Percentiles rank a stretch among this genome's conserved stretches.
Evolutionary conservation across 2,797 vertebrate species (phyloP).

Genomic region (Austrolebias charrua): DNA sequence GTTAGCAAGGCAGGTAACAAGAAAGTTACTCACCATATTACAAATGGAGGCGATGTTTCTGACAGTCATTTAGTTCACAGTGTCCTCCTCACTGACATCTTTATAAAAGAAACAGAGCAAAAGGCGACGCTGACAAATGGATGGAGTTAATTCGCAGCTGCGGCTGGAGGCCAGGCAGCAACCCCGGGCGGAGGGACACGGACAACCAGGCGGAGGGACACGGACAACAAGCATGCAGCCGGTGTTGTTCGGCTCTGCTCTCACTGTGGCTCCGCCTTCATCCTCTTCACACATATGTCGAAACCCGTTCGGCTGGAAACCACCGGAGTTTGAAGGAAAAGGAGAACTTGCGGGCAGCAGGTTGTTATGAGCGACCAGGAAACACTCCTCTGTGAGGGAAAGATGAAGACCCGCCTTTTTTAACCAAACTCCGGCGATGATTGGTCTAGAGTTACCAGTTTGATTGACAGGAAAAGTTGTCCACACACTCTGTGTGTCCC

Average conservation of each 20-base stretch:
- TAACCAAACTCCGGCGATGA: neutral
- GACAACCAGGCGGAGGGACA: slow-evolving; percentile 63
- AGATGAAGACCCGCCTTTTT: slow-evolving; percentile 54
- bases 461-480: slow-evolving; percentile 42
- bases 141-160: slow-evolving; percentile 64
- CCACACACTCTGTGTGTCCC: too few relatives aligned
- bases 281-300: slow-evolving; percentile 39
- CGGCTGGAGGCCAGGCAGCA: slow-evolving; percentile 77
- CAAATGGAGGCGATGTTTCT: slow-evolving; percentile 99
- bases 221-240: slow-evolving; percentile 62
- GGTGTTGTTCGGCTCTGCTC: neutral
- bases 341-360: slow-evolving; percentile 66
- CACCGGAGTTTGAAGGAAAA: slow-evolving; percentile 19
- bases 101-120: slow-evolving; percentile 86
- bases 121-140: slow-evolving; percentile 58
- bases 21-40: slow-evolving; percentile 94
- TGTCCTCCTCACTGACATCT: slow-evolving; percentile 91
- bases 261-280: slow-evolving; percentile 50
- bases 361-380: slow-evolving; percentile 71
- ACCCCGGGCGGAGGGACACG: slow-evolving; percentile 61
- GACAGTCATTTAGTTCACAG: slow-evolving; percentile 99
- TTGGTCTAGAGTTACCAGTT: slow-evolving; percentile 28
- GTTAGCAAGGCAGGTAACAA: slow-evolving; percentile 37
- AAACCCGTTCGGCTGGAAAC: slow-evolving; percentile 7
- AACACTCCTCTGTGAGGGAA: slow-evolving; percentile 36